Percentiles rank a stretch among this genome's conserved stretches.
These are phyloP conservation scores for Idaea aversata DNA, from an alignment of 2,888 invertebrate species.

Conservation along the genomic window DNA sequence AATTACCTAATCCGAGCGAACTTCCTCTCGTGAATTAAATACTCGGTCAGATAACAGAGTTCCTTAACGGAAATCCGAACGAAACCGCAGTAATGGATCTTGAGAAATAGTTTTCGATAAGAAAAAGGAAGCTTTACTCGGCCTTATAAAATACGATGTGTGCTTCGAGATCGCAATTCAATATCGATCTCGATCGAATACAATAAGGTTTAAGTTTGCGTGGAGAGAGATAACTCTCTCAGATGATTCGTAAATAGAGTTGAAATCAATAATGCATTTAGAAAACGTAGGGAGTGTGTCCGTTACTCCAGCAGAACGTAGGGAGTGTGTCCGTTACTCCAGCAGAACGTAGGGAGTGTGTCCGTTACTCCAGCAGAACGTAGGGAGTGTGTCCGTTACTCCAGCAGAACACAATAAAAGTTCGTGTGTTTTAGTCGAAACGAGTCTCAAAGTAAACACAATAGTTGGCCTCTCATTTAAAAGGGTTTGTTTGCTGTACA, in stretches of 20 bases:
- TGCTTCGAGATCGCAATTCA: background rate
- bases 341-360: background rate
- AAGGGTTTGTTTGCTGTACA: too few species aligned
- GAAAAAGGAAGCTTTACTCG: constrained; percentile 4
- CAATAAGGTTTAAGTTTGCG: background rate
- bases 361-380: background rate
- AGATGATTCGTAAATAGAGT: constrained; percentile 3
- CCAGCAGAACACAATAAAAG: too few species aligned
- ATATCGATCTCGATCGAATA: background rate
- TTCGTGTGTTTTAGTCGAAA: too few species aligned
- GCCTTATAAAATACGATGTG: constrained; percentile 4
- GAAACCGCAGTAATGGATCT: constrained; percentile 5
- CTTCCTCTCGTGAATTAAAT: constrained; percentile 3
- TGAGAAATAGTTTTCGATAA: constrained; percentile 6
- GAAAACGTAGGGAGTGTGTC: background rate
- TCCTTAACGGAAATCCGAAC: background rate
- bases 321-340: background rate
- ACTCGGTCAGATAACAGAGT: background rate
- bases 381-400: background rate
- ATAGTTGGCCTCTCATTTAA: too few species aligned
- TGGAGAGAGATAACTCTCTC: background rate
- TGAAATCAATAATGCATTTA: constrained; percentile 6
- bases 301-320: background rate
- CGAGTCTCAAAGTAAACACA: too few species aligned
- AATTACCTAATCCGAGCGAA: background rate